A percentile compares a stretch with the other conserved stretches of the same genome.
Conservation (phyloP, 92 coral and sea anemone species). For the Meandrina meandrites region DNA sequence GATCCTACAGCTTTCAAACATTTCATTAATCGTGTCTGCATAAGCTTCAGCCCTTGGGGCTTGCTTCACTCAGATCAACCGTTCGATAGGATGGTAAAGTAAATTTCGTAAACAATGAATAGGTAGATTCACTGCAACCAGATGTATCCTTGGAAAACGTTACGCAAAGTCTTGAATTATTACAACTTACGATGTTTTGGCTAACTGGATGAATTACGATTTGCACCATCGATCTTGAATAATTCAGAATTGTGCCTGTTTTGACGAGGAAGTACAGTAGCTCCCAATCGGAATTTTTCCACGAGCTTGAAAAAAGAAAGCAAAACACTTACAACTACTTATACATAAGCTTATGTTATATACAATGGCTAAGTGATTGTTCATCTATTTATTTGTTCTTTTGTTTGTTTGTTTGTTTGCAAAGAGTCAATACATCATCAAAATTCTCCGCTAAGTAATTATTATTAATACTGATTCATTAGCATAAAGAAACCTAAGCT, state of each 20-base stretch:
- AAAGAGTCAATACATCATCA: background rate
- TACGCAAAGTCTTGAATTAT: background rate
- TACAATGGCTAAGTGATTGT: background rate
- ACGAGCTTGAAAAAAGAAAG: background rate
- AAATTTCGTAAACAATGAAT: background rate
- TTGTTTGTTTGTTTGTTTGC: background rate
- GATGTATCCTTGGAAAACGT: background rate
- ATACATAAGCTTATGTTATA: background rate
- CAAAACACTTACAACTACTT: background rate
- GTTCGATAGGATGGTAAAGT: background rate
- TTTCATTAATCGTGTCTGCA: background rate
- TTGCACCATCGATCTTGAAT: background rate
- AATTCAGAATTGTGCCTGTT: background rate
- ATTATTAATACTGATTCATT: too few relatives aligned
- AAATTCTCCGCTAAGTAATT: too few relatives aligned
- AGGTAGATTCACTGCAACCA: background rate
- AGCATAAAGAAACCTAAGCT: too few relatives aligned
- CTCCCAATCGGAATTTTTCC: background rate
- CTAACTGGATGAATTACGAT: background rate
- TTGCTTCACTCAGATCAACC: background rate
- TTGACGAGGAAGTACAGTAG: constrained; percentile 1
- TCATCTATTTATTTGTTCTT: background rate
- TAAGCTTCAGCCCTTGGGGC: background rate
- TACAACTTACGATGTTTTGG: background rate
- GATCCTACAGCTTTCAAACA: background rate